Evolutionary conservation across 2,113 vertebrate species (phyloP).

Genomic region (Oncorhynchus masou): DNA sequence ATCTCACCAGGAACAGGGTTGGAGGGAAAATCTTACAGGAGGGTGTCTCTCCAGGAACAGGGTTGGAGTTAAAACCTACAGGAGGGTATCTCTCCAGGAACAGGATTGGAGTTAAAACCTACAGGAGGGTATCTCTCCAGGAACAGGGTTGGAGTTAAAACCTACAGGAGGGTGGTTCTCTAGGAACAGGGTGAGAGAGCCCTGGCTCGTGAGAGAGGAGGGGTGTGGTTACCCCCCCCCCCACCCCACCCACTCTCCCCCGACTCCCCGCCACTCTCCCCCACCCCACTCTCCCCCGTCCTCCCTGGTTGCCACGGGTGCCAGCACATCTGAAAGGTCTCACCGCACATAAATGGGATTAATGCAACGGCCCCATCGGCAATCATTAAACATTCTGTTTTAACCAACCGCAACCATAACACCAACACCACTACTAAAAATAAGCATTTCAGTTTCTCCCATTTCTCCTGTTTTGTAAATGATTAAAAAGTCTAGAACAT

Average conservation of each 20-base stretch:
- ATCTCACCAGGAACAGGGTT: too few species aligned
- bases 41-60: too few species aligned
- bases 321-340: constrained; percentile 79
- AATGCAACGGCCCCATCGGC: constrained; percentile 76
- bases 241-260: neutral
- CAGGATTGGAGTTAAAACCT: too few species aligned
- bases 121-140: too few species aligned
- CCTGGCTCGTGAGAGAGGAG: neutral
- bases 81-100: too few species aligned
- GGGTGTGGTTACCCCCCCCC: neutral
- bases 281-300: constrained; percentile 19
- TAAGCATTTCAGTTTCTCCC: constrained; percentile 57
- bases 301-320: constrained; percentile 66
- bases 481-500: constrained; percentile 67
- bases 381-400: constrained; percentile 81
- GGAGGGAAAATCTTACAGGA: too few species aligned
- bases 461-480: constrained; percentile 59
- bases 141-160: too few species aligned
- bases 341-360: constrained; percentile 75
- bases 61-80: too few species aligned
- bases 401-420: constrained; percentile 44
- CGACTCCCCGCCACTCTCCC: neutral
- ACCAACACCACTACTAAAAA: constrained; percentile 70
- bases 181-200: too few species aligned
- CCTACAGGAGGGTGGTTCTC: too few species aligned